Conservation (phyloP, 2,113 vertebrate species). For the Patagioenas fasciata region DNA sequence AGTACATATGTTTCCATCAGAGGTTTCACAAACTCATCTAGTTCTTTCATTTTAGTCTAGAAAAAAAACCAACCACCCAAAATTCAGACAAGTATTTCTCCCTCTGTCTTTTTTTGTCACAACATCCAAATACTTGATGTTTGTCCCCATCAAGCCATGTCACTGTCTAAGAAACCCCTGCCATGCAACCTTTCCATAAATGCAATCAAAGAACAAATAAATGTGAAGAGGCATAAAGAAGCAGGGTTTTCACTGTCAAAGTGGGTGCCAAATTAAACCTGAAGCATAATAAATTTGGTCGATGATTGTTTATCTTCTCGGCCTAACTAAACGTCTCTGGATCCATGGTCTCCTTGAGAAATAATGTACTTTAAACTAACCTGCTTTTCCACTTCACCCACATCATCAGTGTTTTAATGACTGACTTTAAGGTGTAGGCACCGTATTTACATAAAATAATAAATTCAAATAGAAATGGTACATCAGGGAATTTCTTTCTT, state of each 20-base stretch:
- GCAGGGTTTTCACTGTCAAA: neutral
- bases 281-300: neutral
- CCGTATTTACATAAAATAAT: constrained; percentile 5
- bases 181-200: neutral
- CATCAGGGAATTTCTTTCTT: neutral
- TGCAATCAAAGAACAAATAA: neutral
- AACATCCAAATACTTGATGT: neutral
- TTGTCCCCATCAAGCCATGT: neutral
- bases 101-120: neutral
- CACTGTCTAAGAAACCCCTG: neutral
- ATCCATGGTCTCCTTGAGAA: neutral
- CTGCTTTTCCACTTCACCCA: constrained; percentile 27
- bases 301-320: neutral
- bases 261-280: neutral
- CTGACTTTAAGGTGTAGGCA: constrained; percentile 3
- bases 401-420: neutral
- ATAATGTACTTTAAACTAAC: neutral
- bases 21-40: neutral
- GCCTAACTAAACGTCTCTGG: neutral
- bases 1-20: neutral
- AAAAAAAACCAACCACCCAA: neutral
- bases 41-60: neutral
- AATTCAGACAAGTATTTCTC: neutral
- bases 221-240: neutral
- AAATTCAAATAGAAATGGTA: constrained; percentile 22